Base-by-base conservation (phyloP, 2,888 invertebrate species). In the Amblyteles armatorius region DNA sequence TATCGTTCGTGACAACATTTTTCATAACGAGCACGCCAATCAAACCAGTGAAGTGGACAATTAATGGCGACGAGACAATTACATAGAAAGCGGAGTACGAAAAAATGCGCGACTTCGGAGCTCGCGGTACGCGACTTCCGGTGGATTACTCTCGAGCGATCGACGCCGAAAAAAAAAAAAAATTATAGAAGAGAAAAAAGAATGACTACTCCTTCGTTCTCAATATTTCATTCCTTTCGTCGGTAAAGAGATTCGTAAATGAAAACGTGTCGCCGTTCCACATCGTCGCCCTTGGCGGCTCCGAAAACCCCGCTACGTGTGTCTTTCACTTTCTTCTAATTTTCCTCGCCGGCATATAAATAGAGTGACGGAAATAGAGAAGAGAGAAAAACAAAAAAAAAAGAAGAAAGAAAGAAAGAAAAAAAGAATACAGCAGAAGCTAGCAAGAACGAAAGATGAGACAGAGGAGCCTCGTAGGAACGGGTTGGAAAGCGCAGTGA, bases 311-410 rank as follows among this genome's bases (percentile, higher is more conserved):
- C 50, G 44, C 76, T 55, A 82, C 79, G 65, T 68, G 67, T 40
- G 67, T 76, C 71, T 82, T 82, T 84, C 81, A 81, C 84, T 82
- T 82, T 82, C 82, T 60, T 84, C 68, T 68, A 77, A 68, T 79
- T 79, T 79, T 50, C 69, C 60, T 13, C 26, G 60, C 22, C 60
- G 19, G 67, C 71, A 67, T 85, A 76, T 71, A 85, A 82, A 79
- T 76, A 72, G 84, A 82, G 65, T 40, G 71, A 79, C 13, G 11
- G 71, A 48, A 60, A 33, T 60, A 44, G 48, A 52, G 55, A 36
- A 57, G 65, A 29, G 9, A 65, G 65, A 36, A 69, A 19, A 44
- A 33, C 36, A 73, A 29, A 72, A 67, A 82, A 52, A 44, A 48
- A 60, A 9, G 1, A 36, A 36, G 69, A 13, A 33, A 13, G 19